These are phyloP conservation scores for Puntigrus tetrazona DNA, from an alignment of 2,113 vertebrate species.

Conservation along the genomic window DNA sequence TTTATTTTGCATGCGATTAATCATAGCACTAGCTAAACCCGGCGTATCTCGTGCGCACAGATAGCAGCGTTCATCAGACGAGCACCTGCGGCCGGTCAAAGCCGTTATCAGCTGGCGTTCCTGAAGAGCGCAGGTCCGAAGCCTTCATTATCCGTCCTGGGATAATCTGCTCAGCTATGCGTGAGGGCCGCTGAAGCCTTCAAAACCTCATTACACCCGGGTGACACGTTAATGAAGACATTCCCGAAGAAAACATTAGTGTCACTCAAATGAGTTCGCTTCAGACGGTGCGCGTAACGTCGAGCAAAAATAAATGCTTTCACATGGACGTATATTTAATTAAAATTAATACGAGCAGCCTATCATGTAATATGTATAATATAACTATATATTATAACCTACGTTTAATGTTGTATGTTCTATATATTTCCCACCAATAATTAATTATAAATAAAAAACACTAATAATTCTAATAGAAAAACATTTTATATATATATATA, in stretches of 20 bases:
- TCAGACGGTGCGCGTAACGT: background rate
- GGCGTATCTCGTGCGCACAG: background rate
- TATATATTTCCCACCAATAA: too few species aligned
- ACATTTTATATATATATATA: too few species aligned
- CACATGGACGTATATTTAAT: too few species aligned
- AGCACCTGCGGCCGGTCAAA: conserved; percentile 76
- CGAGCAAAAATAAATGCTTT: background rate
- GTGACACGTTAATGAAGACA: background rate
- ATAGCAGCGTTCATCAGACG: conserved; percentile 66
- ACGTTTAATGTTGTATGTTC: too few species aligned
- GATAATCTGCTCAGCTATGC: conserved; percentile 52
- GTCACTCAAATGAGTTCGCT: background rate
- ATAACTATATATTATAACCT: too few species aligned
- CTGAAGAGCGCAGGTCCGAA: conserved; percentile 63
- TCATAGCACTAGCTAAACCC: background rate
- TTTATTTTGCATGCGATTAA: too few species aligned
- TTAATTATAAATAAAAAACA: too few species aligned
- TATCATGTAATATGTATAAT: too few species aligned
- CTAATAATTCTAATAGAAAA: too few species aligned
- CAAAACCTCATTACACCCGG: background rate
- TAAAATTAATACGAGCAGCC: too few species aligned
- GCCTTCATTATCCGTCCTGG: conserved; percentile 5
- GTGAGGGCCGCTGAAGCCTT: conserved; percentile 37
- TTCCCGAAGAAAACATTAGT: background rate
- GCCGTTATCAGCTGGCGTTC: conserved; percentile 74